A percentile compares a stretch with the other conserved stretches of the same genome.
phyloP scores from a whole-genome alignment of 1,140 invertebrate species.

The Elysia chlorotica region DNA sequence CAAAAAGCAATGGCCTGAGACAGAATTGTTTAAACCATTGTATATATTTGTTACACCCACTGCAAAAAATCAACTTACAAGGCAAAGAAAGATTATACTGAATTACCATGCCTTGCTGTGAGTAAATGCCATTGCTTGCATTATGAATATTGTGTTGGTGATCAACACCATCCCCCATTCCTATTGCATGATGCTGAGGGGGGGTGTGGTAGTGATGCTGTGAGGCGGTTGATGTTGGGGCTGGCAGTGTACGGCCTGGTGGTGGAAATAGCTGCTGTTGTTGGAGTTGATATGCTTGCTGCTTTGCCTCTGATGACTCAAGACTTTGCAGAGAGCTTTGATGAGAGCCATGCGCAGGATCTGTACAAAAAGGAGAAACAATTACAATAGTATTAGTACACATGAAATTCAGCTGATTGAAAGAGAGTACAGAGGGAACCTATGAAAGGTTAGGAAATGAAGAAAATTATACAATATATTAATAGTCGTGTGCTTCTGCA shows the following conservation, averaged over 20 bases:
- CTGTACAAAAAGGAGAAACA: conserved; percentile 31
- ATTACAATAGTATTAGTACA: not conserved
- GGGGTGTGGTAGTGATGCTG: too few species aligned
- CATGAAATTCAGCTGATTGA: not conserved
- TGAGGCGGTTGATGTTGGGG: conserved; percentile 28
- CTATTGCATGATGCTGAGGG: conserved; percentile 15
- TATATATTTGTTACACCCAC: too few species aligned
- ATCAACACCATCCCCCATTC: not conserved
- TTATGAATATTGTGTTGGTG: too few species aligned
- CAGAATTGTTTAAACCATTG: too few species aligned
- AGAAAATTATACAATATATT: too few species aligned
- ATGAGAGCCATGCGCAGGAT: too few species aligned
- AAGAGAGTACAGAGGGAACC: too few species aligned
- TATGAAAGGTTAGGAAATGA: too few species aligned
- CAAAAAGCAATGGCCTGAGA: too few species aligned
- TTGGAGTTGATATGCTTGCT: conserved; percentile 21
- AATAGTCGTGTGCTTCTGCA: too few species aligned
- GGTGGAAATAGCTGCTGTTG: conserved; percentile 20
- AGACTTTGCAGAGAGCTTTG: conserved; percentile 49
- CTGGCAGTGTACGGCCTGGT: conserved; percentile 27
- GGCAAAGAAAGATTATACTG: too few species aligned
- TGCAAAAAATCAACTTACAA: too few species aligned
- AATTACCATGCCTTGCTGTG: conserved; percentile 12
- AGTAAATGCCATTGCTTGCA: not conserved
- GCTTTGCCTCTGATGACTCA: conserved; percentile 32